Base-by-base conservation (phyloP, 1,140 invertebrate genomes). In the Pseudachorutes palmiensis region DNA sequence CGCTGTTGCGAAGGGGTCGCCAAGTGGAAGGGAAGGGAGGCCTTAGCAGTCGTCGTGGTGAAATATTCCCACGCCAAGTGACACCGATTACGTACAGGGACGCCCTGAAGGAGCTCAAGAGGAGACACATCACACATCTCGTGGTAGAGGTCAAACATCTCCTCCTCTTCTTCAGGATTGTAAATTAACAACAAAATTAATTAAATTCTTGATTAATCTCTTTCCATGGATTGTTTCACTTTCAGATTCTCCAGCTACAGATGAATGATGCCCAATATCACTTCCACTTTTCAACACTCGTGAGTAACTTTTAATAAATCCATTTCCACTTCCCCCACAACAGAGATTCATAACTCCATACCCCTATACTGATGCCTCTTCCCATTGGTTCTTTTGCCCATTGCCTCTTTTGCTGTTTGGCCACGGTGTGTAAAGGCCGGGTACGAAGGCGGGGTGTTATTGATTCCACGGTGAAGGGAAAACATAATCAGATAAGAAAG, bases 191-290 rank as follows among this genome's bases (percentile, higher is more conserved):
- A 19, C 24, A 14, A 14, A 5, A 55, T n/a, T 41, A 9, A 14
- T n/a, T 24, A 36, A 30, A 9, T 60, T 29, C 22, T 29, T 3
- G 24, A 60, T 45, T 45, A 45, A 12, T 45, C 36, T 19, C 9
- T 19, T 45, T 12, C 36, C 9, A 45, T 12, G n/a, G n/a, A n/a
- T n/a, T n/a, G n/a, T n/a, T n/a, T n/a, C n/a, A n/a, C 29, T 61
- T 85, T 57, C 83, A 94, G 92, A 91, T 94, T 75, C 79, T 94
- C 36, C 91, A 94, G 76, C 79, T 93, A 19, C 91, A 94, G 73
- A 94, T 94, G 92, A 94, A 94, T 77, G 91, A 93, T 77, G 91
- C 92, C 77, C 83, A 89, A 77, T 94, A 94, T 77, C 91, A 95
- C 78, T 95, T 94, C 77, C 87, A 94, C 79, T 94, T 94, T 75